A percentile compares a stretch with the other conserved stretches of the same genome.
Evolutionary conservation across 1,140 invertebrate species (phyloP).

Genomic region (Diorhabda elongata): DNA sequence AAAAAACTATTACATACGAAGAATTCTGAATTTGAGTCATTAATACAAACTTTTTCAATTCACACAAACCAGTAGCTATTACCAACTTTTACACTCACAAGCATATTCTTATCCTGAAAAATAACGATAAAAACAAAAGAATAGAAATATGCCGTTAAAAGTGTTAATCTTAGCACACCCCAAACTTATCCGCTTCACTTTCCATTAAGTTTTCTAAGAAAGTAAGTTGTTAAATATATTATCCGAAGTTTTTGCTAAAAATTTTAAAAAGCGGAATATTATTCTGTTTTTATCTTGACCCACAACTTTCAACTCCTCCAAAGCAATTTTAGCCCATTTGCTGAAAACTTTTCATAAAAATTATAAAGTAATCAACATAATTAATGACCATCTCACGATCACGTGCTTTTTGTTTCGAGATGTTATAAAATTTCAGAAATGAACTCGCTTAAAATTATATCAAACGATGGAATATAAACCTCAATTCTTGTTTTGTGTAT

Average conservation of each 20-base stretch:
- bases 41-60: no score
- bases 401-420: not conserved
- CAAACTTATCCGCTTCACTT: not conserved
- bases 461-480: no score
- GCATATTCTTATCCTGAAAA: not conserved
- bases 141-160: not conserved
- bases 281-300: not conserved
- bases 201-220: conserved; percentile 2
- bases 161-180: not conserved
- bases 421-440: no score
- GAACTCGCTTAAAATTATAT: no score
- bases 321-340: not conserved
- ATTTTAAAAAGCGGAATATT: conserved; percentile 1
- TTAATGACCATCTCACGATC: not conserved
- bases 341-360: not conserved
- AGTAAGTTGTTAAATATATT: conserved; percentile 3
- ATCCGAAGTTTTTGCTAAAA: not conserved
- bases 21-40: no score
- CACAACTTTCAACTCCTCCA: not conserved
- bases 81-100: not conserved
- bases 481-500: no score
- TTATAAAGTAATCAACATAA: conserved; percentile 1
- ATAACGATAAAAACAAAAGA: conserved; percentile 3
- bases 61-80: no score
- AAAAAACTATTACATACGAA: no score